Conservation (phyloP, 2,797 vertebrate species). For the Anomalospiza imberbis region DNA sequence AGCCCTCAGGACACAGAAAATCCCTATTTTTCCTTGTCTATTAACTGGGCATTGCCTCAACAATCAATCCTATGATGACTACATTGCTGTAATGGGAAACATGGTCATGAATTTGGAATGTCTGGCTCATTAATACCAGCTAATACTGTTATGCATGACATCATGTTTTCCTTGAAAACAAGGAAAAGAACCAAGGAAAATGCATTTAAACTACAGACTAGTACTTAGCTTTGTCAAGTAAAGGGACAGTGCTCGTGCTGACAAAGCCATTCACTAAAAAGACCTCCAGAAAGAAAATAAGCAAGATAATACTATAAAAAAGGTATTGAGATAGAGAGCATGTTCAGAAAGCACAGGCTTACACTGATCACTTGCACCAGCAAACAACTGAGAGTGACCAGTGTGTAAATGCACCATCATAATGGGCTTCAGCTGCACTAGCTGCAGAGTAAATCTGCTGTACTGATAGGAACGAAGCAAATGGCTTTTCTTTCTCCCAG, state of each 20-base stretch:
- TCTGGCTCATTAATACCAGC: conserved; percentile 17
- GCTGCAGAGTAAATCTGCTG: rapidly evolving
- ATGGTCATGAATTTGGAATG: conserved; percentile 20
- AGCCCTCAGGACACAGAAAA: not conserved
- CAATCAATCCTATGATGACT: not conserved
- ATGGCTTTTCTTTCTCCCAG: not conserved
- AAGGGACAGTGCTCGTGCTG: not conserved
- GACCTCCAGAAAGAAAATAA: not conserved
- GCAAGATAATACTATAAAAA: not conserved
- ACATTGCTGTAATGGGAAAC: not conserved
- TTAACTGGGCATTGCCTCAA: not conserved
- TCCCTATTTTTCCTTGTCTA: not conserved
- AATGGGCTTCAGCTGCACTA: not conserved
- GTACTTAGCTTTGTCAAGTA: not conserved
- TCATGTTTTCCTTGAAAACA: not conserved
- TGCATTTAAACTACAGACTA: not conserved
- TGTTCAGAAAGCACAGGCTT: not conserved
- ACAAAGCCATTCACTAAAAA: not conserved
- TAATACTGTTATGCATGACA: not conserved
- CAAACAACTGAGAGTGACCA: not conserved
- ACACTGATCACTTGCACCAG: not conserved
- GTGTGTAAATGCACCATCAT: not conserved
- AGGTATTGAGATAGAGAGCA: not conserved
- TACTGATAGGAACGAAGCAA: not conserved
- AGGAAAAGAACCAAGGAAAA: not conserved